Base-by-base conservation (phyloP, 1,140 invertebrate genomes). In the Lucilia sericata region DNA sequence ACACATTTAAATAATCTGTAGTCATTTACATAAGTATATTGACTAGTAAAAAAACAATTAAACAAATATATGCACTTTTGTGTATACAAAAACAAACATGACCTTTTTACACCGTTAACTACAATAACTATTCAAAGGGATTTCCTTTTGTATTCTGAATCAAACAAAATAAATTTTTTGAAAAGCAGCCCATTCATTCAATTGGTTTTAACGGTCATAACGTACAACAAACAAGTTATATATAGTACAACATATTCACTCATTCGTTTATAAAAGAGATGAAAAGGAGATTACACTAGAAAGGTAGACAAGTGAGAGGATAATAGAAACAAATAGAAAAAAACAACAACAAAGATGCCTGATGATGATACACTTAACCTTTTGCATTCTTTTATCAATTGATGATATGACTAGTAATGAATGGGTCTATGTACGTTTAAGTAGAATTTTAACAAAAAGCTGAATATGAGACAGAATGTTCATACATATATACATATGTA, bases 321-420 rank as follows among this genome's bases (percentile, higher is more conserved):
- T 55, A 55, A 55, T 55, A 42, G 42, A 42, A 42, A 12, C 51
- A 55, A 55, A 55, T 12, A 55, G 13, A 14, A 55, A 55, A n/a
- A 55, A 55, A n/a, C 42, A 42, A 42, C 42, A 42, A 42, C 42
- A 42, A 42, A 55, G 51, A 55, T 55, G 51, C 51, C 17, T 55
- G 51, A 55, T 55, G 51, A 55, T 55, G 51, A 55, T 55, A 55
- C 14, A 55, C 51, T 55, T 55, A 55, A 55, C 51, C 51, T 55
- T 42, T 42, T 55, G 17, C 51, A 55, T 55, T 55, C 51, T 55
- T 55, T 55, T 55, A 55, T 55, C 51, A 55, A 55, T 55, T 55
- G 51, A 55, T 55, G 42, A 42, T 42, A 42, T 42, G 42, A 42
- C 2, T 42, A 55, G 51, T 55, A 55, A 55, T 55, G 51, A 42